Evolutionary conservation across 2,797 vertebrate species (phyloP).

Genomic region (Emys orbicularis): DNA sequence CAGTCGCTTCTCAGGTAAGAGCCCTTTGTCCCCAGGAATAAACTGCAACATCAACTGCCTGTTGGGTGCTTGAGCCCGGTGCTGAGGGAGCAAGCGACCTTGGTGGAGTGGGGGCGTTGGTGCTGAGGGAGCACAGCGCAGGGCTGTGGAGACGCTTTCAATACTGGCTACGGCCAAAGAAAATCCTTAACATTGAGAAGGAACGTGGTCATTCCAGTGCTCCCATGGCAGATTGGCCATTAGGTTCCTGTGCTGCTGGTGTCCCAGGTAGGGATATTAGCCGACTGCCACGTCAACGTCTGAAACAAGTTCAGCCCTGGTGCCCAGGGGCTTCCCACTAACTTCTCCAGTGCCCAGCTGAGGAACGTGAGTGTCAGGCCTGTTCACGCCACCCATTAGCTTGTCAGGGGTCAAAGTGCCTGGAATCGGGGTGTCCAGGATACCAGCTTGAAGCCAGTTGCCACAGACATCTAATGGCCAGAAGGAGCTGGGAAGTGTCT

Average conservation of each 20-base stretch:
- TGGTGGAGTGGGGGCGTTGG: accelerated
- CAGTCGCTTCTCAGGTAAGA: neutral
- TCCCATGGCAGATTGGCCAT: accelerated
- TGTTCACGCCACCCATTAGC: accelerated
- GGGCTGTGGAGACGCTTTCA: neutral
- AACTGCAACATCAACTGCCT: accelerated
- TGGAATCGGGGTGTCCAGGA: neutral
- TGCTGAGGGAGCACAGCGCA: neutral
- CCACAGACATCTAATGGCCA: neutral
- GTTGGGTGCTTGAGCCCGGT: accelerated
- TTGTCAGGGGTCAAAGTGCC: neutral
- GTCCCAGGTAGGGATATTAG: accelerated
- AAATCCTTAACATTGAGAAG: neutral
- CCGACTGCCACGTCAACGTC: neutral
- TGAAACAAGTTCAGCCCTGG: neutral
- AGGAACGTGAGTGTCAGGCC: accelerated
- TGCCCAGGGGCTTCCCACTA: neutral
- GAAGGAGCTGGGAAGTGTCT: neutral
- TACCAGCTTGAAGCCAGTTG: neutral
- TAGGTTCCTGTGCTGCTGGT: neutral
- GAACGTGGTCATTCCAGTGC: accelerated
- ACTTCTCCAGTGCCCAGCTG: accelerated
- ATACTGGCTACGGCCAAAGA: accelerated
- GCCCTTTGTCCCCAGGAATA: accelerated
- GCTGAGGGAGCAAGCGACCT: neutral